Evolutionary conservation across 2,888 invertebrate species (phyloP).

Genomic region (Drosophila greeni): DNA sequence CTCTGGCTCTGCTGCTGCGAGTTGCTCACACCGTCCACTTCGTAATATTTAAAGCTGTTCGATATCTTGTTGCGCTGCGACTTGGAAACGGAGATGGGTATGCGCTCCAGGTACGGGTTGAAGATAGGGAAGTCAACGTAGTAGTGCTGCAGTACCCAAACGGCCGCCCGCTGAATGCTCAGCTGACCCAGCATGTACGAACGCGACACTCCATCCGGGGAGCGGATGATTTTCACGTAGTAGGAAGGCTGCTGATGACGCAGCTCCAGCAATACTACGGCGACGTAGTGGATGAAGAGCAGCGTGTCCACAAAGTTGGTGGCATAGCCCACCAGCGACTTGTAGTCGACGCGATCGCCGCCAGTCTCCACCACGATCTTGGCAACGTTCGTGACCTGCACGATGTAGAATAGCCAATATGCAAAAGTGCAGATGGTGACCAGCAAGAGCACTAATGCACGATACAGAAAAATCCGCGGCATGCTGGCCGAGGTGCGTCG

Average conservation of each 20-base stretch:
- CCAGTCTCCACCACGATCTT: constrained; percentile 87
- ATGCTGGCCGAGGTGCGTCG: constrained; percentile 90
- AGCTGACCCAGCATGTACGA: constrained; percentile 93
- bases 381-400: constrained; percentile 89
- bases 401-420: constrained; percentile 98
- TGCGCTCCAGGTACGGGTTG: constrained; percentile 95
- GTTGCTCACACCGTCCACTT: constrained; percentile 91
- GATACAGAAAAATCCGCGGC: constrained; percentile 94
- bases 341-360: constrained; percentile 90
- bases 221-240: constrained; percentile 93
- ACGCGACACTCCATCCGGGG: constrained; percentile 95
- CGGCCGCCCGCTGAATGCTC: constrained; percentile 96
- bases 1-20: constrained; percentile 86
- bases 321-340: constrained; percentile 93
- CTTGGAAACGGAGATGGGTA: constrained; percentile 92
- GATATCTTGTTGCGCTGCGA: constrained; percentile 85
- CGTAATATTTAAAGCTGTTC: constrained; percentile 96
- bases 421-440: constrained; percentile 95
- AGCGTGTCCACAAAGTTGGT: constrained; percentile 95
- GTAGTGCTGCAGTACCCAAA: constrained; percentile 96
- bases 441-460: constrained; percentile 92
- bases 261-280: constrained; percentile 94
- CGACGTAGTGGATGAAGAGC: constrained; percentile 95
- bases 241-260: constrained; percentile 94
- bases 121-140: constrained; percentile 97